Conservation (phyloP, 1,140 invertebrate genomes). For the Spodoptera frugiperda region DNA sequence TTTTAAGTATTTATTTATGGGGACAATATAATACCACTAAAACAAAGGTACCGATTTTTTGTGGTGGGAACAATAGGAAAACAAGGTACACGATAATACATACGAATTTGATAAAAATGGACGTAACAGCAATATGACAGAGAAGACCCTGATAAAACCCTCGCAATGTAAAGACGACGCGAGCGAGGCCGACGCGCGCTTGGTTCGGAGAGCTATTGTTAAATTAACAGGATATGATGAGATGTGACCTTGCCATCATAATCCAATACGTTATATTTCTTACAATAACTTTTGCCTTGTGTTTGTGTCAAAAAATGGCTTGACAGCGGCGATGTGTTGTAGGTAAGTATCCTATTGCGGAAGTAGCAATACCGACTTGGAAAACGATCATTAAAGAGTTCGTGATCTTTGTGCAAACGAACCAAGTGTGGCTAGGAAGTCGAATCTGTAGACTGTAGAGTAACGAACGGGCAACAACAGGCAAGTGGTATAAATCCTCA, state of each 20-base stretch:
- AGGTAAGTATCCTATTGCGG: conserved; percentile 29
- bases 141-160: conserved; percentile 70
- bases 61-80: too few relatives aligned
- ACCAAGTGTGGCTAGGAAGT: conserved; percentile 28
- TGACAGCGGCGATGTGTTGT: conserved; percentile 36
- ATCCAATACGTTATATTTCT: conserved; percentile 72
- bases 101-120: conserved; percentile 9
- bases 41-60: too few relatives aligned
- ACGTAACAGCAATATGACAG: conserved; percentile 53
- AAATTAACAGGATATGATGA: conserved; percentile 75
- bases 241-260: conserved; percentile 67
- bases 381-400: conserved; percentile 37
- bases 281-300: conserved; percentile 73
- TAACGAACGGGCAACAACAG: conserved; percentile 47
- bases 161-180: conserved; percentile 54
- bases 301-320: conserved; percentile 55
- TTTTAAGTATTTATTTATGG: too few relatives aligned
- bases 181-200: conserved; percentile 63
- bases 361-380: conserved; percentile 40
- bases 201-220: conserved; percentile 69
- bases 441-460: conserved; percentile 18
- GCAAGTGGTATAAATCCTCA: conserved; percentile 57
- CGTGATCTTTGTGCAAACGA: conserved; percentile 42
- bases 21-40: too few relatives aligned
- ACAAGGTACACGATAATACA: not conserved